These are phyloP conservation scores for Rugalucina vietnamica DNA, from an alignment of 2,888 invertebrate genomes.

Conservation along the genomic window DNA sequence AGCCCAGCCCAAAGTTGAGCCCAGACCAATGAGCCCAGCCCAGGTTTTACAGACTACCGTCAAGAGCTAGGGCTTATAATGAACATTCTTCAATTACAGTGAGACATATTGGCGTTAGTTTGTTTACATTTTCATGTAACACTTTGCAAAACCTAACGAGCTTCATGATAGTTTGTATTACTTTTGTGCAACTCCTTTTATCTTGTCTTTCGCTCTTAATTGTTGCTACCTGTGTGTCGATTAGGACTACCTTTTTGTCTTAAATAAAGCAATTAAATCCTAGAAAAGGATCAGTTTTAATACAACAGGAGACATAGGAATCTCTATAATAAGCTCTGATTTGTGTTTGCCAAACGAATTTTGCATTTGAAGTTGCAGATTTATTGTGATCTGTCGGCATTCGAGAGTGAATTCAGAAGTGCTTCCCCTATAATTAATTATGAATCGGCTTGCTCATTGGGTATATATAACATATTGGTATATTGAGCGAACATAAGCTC, in stretches of 20 bases:
- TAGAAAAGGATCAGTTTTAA: not conserved
- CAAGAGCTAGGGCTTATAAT: conserved; percentile 22
- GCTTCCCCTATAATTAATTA: no score
- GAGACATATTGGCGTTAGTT: conserved; percentile 42
- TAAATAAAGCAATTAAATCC: not conserved
- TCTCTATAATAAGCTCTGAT: not conserved
- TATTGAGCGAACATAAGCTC: no score
- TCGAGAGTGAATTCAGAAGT: no score
- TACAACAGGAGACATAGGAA: not conserved
- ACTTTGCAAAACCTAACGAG: no score
- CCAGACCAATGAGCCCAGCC: not conserved
- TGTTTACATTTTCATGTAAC: conserved; percentile 49
- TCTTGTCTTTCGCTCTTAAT: not conserved
- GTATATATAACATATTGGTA: no score
- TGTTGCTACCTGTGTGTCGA: not conserved
- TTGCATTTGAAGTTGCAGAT: not conserved
- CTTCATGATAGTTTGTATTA: not conserved
- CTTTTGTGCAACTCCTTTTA: not conserved
- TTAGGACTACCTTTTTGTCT: not conserved
- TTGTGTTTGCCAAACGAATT: not conserved
- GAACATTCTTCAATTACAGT: conserved; percentile 42
- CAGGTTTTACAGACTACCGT: not conserved
- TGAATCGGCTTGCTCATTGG: no score
- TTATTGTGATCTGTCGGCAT: no score
- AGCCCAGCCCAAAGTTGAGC: not conserved